phyloP scores from a whole-genome alignment of 2,888 invertebrate species.

The Leptogaster cylindrica region DNA sequence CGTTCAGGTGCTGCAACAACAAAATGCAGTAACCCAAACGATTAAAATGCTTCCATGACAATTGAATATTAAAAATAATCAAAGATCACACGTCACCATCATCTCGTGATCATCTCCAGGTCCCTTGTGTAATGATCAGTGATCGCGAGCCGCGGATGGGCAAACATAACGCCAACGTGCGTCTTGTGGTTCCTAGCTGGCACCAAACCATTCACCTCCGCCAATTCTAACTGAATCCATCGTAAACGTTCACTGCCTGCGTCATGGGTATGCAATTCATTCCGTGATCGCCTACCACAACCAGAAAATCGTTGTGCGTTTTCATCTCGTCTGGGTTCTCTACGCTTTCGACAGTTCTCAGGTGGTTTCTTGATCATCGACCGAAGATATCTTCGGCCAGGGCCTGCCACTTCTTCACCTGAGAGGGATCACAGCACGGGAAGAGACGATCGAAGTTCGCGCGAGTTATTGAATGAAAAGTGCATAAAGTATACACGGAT shows the following conservation, averaged over 20 bases:
- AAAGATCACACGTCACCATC: constrained; percentile 28
- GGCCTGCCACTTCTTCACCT: constrained; percentile 31
- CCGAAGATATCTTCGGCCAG: constrained; percentile 11
- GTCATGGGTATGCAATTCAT: constrained; percentile 15
- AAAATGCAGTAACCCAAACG: constrained; percentile 11
- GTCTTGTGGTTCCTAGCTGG: constrained; percentile 14
- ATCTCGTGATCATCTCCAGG: constrained; percentile 39
- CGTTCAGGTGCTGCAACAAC: no score
- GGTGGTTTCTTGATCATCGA: constrained; percentile 7
- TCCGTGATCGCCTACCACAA: constrained; percentile 42
- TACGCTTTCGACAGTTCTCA: constrained; percentile 17
- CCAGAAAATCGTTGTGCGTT: constrained; percentile 40
- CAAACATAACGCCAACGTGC: constrained; percentile 35
- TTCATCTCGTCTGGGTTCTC: constrained; percentile 13
- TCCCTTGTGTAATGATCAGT: constrained; percentile 27
- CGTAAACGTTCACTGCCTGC: constrained; percentile 22
- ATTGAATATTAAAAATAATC: constrained; percentile 39
- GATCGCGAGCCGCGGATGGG: constrained; percentile 29
- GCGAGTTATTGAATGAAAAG: no score
- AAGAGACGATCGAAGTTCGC: no score
- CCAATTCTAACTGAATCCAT: constrained; percentile 39
- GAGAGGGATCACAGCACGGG: neutral
- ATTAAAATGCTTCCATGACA: constrained; percentile 37
- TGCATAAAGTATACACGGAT: no score
- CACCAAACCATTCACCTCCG: constrained; percentile 26